These are phyloP conservation scores for Cryptoleucopteryx plumbea DNA, from an alignment of 2,113 vertebrate species.

Conservation along the genomic window DNA sequence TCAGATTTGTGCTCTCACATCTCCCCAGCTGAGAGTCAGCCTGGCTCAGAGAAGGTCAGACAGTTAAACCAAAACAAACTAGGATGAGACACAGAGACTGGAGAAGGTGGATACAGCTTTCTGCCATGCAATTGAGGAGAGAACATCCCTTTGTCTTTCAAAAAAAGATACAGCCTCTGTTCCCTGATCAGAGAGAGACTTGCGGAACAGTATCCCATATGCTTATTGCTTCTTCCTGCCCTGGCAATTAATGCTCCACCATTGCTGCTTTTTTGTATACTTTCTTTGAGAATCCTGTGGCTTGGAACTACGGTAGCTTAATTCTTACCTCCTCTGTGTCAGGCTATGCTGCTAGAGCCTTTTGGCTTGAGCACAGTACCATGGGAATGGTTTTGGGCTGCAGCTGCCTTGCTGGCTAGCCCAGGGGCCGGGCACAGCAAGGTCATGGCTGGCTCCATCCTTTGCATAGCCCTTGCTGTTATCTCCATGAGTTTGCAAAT, in stretches of 20 bases:
- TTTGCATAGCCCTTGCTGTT: not conserved
- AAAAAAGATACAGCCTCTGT: not conserved
- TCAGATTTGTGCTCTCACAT: not conserved
- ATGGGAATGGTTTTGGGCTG: not conserved
- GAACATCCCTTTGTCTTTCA: not conserved
- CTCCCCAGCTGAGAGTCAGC: not conserved
- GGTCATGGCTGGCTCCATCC: too few species aligned
- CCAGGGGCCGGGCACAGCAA: not conserved
- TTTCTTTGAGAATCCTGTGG: not conserved
- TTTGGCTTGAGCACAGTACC: not conserved
- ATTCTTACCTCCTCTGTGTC: not conserved
- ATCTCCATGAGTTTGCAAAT: accelerated
- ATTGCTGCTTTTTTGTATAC: not conserved
- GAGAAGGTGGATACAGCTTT: not conserved
- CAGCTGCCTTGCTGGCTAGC: not conserved
- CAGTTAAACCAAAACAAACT: not conserved
- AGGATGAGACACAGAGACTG: too few species aligned
- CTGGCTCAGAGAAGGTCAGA: not conserved
- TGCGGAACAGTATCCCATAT: not conserved
- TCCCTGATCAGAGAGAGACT: not conserved
- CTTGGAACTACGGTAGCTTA: not conserved
- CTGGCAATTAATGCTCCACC: not conserved
- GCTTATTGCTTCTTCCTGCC: not conserved
- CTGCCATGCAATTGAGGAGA: not conserved
- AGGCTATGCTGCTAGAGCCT: not conserved